Evolutionary conservation across 64 coral and sea anemone genomes (phyloP), one percentile per base, ranked within the genome.

Genomic region (Pachyseris speciosa): DNA sequence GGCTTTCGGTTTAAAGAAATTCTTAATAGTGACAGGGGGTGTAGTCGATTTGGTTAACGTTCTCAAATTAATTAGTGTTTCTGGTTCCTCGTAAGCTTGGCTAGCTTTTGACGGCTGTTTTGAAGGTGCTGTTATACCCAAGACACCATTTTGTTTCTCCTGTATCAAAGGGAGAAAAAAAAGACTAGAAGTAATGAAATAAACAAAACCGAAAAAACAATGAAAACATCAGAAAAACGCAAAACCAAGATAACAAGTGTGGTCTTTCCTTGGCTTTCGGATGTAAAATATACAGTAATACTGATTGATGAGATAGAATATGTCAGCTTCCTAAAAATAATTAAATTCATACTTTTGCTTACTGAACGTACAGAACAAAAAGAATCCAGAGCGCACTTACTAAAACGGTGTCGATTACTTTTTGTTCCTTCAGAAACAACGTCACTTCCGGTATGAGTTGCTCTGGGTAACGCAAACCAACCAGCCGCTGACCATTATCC

Each of bases 391-490:
- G 37, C 20, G 33, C 80, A 60, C 97, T 60, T 96, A 96, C 94
- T 76, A 96, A 55, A 37, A 85, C 38, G 3, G 69, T 22, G 40
- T 95, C 90, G 37, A 87, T 28, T 11, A 53, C 25, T 15, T 99
- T 91, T 51, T 95, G 90, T 49, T 99, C 93, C 28, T 71, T 95
- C 61, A 99, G 61, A 13, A 99, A 86, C 20, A 81, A 37, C 24
- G 97, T 85, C 51, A 95, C 97, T 75, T 95, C 93, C 15, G 86
- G 83, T 64, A 99, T 99, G 42, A 99, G 81, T 36, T 92, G 86
- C 67, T 99, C 90, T 17, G 97, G 93, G 57, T 99, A 99, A 39
- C 97, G 93, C 67, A 99, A 93, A 31, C 97, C 97, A n/a, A 99
- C 97, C 39, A 99, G 70, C 72, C 97, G 97, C 72, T 95, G 97